Evolutionary conservation across 2,797 vertebrate genomes (phyloP).

Genomic region (Chelidonichthys spinosus): DNA sequence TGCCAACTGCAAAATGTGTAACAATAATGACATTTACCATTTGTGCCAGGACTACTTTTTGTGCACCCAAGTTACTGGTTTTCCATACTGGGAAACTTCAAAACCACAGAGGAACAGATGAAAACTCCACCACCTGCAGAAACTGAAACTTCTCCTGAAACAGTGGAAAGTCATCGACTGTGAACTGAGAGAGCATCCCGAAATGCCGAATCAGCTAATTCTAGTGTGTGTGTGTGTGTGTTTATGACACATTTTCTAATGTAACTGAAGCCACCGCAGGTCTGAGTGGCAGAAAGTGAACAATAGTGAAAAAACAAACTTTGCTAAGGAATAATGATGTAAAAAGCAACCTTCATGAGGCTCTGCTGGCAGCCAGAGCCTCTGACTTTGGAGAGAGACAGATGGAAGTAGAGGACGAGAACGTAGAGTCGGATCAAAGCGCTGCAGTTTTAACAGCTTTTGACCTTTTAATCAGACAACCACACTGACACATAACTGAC

Average conservation of each 20-base stretch:
- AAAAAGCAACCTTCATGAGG: too few species aligned
- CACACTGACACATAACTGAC: too few species aligned
- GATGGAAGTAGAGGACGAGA: conserved; percentile 30
- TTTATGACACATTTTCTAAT: background rate
- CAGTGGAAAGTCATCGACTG: background rate
- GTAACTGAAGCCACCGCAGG: background rate
- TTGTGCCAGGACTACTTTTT: background rate
- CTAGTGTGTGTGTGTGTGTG: too few species aligned
- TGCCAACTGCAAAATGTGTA: background rate
- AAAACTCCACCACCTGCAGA: conserved; percentile 2
- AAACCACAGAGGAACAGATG: background rate
- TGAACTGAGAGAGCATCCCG: background rate
- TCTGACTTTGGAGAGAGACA: conserved; percentile 23
- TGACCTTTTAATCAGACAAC: background rate
- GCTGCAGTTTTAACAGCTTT: background rate
- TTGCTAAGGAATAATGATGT: background rate
- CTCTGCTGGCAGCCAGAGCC: conserved; percentile 10
- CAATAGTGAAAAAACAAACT: background rate
- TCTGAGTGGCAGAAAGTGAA: conserved; percentile 3
- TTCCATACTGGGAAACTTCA: background rate
- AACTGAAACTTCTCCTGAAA: background rate
- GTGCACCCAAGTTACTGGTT: background rate
- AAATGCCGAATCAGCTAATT: background rate
- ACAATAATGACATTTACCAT: too few species aligned
- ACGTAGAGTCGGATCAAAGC: conserved; percentile 28